phyloP scores from a whole-genome alignment of 1,140 invertebrate genomes.

The Colletes latitarsis region DNA sequence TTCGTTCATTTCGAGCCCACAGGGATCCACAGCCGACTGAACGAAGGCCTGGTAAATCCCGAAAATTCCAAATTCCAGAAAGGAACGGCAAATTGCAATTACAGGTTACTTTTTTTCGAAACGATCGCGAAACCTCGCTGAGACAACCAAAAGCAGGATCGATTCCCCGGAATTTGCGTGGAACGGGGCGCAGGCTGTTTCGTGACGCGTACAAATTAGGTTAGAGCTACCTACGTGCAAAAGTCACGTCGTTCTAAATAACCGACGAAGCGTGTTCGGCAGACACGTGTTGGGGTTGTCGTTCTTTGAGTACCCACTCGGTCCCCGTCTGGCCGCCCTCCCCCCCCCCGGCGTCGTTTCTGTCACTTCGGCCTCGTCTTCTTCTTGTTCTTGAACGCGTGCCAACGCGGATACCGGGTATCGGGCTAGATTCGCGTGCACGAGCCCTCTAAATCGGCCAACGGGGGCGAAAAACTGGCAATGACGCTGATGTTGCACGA shows the following conservation, averaged over 20 bases:
- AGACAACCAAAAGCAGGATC: too few relatives aligned
- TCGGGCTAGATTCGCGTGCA: neutral
- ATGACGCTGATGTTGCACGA: neutral
- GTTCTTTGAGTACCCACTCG: conserved; percentile 44
- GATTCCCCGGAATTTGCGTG: too few relatives aligned
- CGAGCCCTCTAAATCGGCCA: neutral
- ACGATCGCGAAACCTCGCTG: too few relatives aligned
- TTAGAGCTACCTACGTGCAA: neutral
- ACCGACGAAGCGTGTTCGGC: conserved; percentile 54
- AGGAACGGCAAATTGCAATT: too few relatives aligned
- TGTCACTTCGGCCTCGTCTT: neutral
- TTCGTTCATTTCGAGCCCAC: conserved; percentile 40
- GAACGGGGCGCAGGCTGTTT: neutral
- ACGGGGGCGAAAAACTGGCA: neutral
- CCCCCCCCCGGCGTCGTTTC: neutral
- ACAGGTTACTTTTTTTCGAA: too few relatives aligned
- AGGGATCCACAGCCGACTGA: too few relatives aligned
- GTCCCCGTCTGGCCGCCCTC: too few relatives aligned
- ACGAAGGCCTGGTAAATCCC: too few relatives aligned
- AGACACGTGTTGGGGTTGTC: conserved; percentile 57
- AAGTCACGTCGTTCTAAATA: conserved; percentile 43
- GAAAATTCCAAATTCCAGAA: too few relatives aligned
- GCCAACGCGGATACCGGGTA: conserved; percentile 10
- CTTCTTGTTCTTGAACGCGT: conserved; percentile 31
- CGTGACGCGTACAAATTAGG: neutral